These are phyloP conservation scores for Spialia ferax DNA, from an alignment of 2,888 invertebrate genomes.

Conservation along the genomic window DNA sequence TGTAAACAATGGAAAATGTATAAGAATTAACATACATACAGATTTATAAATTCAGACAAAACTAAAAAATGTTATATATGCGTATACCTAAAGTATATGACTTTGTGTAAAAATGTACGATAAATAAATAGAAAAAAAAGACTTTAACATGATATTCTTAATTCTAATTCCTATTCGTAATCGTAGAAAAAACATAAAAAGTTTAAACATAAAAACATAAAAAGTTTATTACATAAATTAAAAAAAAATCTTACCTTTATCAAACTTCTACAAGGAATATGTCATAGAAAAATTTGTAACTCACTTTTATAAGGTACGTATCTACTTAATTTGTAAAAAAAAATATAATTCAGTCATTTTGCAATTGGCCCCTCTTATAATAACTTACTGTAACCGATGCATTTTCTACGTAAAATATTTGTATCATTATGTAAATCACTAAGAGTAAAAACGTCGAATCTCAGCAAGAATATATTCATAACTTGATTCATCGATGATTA, in stretches of 20 bases:
- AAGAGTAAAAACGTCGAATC: conserved; percentile 93
- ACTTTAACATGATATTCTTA: no score
- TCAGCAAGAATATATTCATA: conserved; percentile 92
- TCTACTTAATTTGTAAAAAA: not conserved
- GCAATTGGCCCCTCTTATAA: conserved; percentile 12
- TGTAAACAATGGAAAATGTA: no score
- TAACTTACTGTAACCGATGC: not conserved
- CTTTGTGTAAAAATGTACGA: no score
- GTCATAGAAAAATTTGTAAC: not conserved
- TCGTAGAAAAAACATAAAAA: no score
- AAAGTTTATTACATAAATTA: not conserved
- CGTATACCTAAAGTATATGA: no score
- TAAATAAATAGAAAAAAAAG: no score
- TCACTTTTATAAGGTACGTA: no score
- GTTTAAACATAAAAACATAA: not conserved
- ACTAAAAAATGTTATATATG: no score
- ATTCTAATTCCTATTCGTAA: no score
- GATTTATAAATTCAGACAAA: no score
- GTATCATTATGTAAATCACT: conserved; percentile 42
- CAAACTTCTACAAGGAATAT: no score
- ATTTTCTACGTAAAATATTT: not conserved
- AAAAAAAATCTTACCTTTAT: not conserved
- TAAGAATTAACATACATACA: no score
- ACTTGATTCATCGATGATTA: conserved; percentile 94
- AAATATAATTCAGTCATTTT: not conserved